Conservation (phyloP, 2,113 vertebrate species). For the Halichoeres trimaculatus region DNA sequence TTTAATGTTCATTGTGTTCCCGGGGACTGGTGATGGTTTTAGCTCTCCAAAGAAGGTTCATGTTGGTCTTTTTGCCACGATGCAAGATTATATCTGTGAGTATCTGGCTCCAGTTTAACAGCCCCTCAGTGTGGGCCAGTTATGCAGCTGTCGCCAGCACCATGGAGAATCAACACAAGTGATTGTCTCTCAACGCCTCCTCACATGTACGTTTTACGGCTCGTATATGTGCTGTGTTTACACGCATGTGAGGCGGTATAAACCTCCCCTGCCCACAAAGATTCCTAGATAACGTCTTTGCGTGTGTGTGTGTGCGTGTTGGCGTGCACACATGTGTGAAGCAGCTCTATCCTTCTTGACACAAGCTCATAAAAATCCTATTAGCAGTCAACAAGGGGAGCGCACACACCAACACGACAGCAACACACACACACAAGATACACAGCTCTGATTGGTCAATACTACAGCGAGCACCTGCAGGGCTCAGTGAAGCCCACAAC, state of each 20-base stretch:
- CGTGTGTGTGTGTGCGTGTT: constrained; percentile 43
- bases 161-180: constrained; percentile 70
- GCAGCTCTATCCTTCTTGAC: constrained; percentile 73
- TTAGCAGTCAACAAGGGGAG: constrained; percentile 75
- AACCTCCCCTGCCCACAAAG: constrained; percentile 36
- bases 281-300: constrained; percentile 38
- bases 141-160: constrained; percentile 70
- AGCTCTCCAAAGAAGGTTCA: constrained; percentile 37
- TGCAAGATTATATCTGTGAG: constrained; percentile 67
- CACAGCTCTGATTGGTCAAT: constrained; percentile 51
- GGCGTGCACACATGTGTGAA: constrained; percentile 39
- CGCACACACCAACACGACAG: constrained; percentile 39
- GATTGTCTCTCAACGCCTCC: constrained; percentile 66
- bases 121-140: constrained; percentile 51
- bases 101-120: constrained; percentile 41
- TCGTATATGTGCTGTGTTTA: constrained; percentile 31
- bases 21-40: constrained; percentile 46
- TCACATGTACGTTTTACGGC: constrained; percentile 35
- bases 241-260: constrained; percentile 39
- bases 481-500: constrained; percentile 40
- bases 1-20: constrained; percentile 53
- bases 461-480: constrained; percentile 62
- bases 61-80: constrained; percentile 48
- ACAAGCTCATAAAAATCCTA: constrained; percentile 80
- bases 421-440: constrained; percentile 37